phyloP scores from a whole-genome alignment of 1,140 invertebrate genomes.

The Temnothorax curvispinosus region DNA sequence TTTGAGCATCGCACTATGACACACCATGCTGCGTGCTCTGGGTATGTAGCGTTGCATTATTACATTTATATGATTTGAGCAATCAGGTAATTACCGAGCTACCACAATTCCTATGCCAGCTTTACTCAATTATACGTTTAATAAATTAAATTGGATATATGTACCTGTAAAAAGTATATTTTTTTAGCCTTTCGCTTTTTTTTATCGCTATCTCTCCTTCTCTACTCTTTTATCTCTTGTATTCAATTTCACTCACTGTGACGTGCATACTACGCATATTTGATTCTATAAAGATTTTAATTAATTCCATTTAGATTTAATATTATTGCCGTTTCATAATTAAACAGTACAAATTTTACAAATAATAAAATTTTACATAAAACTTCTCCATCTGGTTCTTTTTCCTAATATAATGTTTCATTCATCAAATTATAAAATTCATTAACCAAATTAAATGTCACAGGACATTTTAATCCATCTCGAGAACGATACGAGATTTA shows the following conservation, averaged over 20 bases:
- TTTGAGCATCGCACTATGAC: slow-evolving; percentile 52
- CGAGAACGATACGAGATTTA: slow-evolving; percentile 42
- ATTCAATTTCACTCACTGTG: not conserved
- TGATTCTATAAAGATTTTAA: not conserved
- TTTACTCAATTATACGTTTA: not conserved
- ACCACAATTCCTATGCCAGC: not conserved
- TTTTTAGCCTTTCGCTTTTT: not conserved
- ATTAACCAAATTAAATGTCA: slow-evolving; percentile 25
- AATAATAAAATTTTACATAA: not conserved
- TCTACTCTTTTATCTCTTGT: not conserved
- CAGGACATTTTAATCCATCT: not conserved
- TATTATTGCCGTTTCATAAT: not conserved
- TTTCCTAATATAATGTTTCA: slow-evolving; percentile 1
- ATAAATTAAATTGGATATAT: not conserved
- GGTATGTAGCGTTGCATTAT: not conserved
- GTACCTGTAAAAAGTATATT: not conserved
- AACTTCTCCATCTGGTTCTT: not conserved
- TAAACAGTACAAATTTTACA: not conserved
- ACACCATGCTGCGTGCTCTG: not conserved
- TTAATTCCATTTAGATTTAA: not conserved
- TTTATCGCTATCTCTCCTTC: not conserved
- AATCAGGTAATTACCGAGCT: not conserved
- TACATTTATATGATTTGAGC: slow-evolving; percentile 22
- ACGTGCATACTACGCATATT: not conserved
- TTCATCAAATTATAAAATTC: not conserved